A percentile compares a stretch with the other conserved stretches of the same genome.
Conservation (phyloP, 2,797 vertebrate genomes). For the Cyprinella venusta region DNA sequence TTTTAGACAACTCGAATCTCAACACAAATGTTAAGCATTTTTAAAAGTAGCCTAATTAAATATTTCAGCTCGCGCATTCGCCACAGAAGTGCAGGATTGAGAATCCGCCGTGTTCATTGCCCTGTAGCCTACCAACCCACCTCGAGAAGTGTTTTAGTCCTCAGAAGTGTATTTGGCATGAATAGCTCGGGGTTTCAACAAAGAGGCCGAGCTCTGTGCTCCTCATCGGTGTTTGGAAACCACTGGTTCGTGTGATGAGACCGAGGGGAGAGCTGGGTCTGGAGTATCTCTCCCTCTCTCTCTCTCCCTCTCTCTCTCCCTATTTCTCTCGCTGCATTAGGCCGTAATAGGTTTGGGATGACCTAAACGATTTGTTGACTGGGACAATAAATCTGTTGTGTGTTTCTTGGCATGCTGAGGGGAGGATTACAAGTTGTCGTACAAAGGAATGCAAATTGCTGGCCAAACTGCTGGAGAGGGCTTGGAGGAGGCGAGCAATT, state of each 20-base stretch:
- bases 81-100: slow-evolving; percentile 60
- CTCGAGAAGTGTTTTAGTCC: slow-evolving; percentile 59
- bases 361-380: slow-evolving; percentile 92
- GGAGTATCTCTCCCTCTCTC: slow-evolving; percentile 71
- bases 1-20: slow-evolving; percentile 31
- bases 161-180: slow-evolving; percentile 66
- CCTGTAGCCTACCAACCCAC: slow-evolving; percentile 57
- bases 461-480: slow-evolving; percentile 82
- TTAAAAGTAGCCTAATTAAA: background rate
- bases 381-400: slow-evolving; percentile 92
- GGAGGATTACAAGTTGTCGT: slow-evolving; percentile 85
- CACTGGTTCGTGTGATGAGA: slow-evolving; percentile 73
- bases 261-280: slow-evolving; percentile 61
- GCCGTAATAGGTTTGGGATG: slow-evolving; percentile 88
- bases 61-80: slow-evolving; percentile 29
- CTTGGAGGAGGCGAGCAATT: slow-evolving; percentile 78
- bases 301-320: slow-evolving; percentile 72
- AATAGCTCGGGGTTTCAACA: slow-evolving; percentile 70
- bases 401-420: slow-evolving; percentile 82
- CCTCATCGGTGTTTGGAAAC: slow-evolving; percentile 70
- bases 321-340: slow-evolving; percentile 76
- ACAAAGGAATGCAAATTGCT: slow-evolving; percentile 87
- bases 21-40: background rate
- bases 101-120: slow-evolving; percentile 62
- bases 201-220: slow-evolving; percentile 61